Evolutionary conservation across 2,113 vertebrate species (phyloP), one percentile per base, ranked within the genome.

Genomic region (Tinamus guttatus): DNA sequence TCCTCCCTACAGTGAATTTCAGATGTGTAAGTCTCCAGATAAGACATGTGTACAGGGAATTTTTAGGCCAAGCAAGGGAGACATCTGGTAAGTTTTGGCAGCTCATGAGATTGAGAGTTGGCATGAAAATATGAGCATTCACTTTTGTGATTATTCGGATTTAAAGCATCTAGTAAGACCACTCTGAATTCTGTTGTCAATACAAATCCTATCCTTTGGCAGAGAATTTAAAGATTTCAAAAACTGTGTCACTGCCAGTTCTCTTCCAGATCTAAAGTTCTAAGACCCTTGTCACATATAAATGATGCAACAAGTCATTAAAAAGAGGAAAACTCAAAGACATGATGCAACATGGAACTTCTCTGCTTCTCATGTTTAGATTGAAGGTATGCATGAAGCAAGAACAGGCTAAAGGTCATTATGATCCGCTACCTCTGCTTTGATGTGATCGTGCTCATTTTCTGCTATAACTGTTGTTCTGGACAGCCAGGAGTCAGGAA

Each of bases 401-500:
- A 69, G 49, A 40, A 27, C 52, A 78, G 58, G 17, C 43, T 86
- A 19, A 20, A 36, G 34, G 18, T 94, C 7, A 40, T 71, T 38
- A 49, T 54, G 9, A 65, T 76, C 47, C 60, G 7, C 65, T 82
- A 38, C 43, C 21, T 87, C 24, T 38, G 25, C 24, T 79, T 78
- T 59, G 40, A 62, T 51, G 11, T 32, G 10, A 47, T 49, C 70
- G 43, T 24, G 18, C 30, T 65, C 17, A 54, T 87, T 94, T 94
- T 87, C 63, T 3, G 0, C 73, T 92, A 25, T 71, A 76, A 77
- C 16, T 49, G n/a, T 68, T 92, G 28, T 47, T 94, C 67, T 74
- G 43, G 94, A 81, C 87, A 52, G 78, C 60, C 79, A 81, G 93
- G 87, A 87, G 19, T 36, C 71, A 87, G 63, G 14, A 80, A 95